These are phyloP conservation scores for Gasteruption jaculator DNA, from an alignment of 2,888 invertebrate genomes.

Conservation along the genomic window DNA sequence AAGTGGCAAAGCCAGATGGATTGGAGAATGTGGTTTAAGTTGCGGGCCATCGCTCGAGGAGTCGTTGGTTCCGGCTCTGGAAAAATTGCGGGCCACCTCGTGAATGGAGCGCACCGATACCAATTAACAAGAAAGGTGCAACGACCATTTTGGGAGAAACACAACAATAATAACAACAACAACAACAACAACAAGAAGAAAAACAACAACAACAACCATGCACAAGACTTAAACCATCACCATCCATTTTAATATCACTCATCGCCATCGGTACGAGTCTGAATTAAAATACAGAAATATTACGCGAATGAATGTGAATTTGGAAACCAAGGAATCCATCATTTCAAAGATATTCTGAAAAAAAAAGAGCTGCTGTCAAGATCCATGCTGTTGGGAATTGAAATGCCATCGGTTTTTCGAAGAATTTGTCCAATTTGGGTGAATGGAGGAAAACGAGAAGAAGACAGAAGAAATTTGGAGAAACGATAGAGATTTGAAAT, in stretches of 20 bases:
- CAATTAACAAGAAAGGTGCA: no score
- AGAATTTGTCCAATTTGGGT: no score
- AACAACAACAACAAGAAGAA: constrained; percentile 17
- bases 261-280: constrained; percentile 34
- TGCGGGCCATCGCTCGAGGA: constrained; percentile 52
- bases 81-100: constrained; percentile 49
- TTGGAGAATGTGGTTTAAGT: constrained; percentile 59
- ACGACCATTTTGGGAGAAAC: constrained; percentile 24
- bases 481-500: no score
- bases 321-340: no score
- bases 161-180: constrained; percentile 27
- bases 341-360: constrained; percentile 2
- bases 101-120: constrained; percentile 35
- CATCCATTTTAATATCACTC: constrained; percentile 37
- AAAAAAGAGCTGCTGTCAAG: background rate
- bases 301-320: constrained; percentile 29
- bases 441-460: no score
- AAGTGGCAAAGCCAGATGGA: constrained; percentile 68
- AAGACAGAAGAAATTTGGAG: no score
- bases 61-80: constrained; percentile 44
- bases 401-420: no score
- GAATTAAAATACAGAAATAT: no score
- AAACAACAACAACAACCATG: constrained; percentile 26
- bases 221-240: constrained; percentile 46
- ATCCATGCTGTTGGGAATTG: no score